A percentile compares a stretch with the other conserved stretches of the same genome.
phyloP scores from a whole-genome alignment of 2,113 vertebrate species.

The Eleginops maclovinus region DNA sequence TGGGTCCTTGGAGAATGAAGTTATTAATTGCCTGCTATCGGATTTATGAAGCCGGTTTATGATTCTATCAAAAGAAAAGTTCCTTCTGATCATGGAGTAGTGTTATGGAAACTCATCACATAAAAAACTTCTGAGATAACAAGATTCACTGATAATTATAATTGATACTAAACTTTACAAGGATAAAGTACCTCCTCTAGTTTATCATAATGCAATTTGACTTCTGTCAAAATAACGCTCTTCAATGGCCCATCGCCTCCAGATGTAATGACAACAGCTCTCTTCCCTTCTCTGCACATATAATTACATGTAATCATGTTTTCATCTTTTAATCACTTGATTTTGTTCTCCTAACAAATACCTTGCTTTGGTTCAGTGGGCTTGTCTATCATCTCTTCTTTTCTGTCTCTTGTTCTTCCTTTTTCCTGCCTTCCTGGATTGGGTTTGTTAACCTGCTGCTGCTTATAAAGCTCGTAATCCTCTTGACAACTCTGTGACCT shows the following conservation, averaged over 20 bases:
- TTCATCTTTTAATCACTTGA: conserved; percentile 13
- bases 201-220: background rate
- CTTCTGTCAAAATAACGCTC: background rate
- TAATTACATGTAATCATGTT: background rate
- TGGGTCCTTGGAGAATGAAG: conserved; percentile 52
- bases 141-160: conserved; percentile 4
- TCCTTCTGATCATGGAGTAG: background rate
- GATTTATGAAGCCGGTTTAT: conserved; percentile 12
- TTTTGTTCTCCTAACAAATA: conserved; percentile 52
- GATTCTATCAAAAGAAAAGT: conserved; percentile 5
- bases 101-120: background rate
- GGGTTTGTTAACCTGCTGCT: conserved; percentile 71
- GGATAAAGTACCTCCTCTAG: conserved; percentile 33
- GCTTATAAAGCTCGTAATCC: conserved; percentile 91
- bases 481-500: conserved; percentile 93
- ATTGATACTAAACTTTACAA: background rate
- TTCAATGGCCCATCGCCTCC: conserved; percentile 41
- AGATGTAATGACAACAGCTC: background rate
- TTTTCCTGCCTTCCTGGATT: conserved; percentile 58
- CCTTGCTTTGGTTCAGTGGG: conserved; percentile 67
- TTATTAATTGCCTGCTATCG: conserved; percentile 50
- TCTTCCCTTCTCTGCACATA: conserved; percentile 16
- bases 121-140: conserved; percentile 15
- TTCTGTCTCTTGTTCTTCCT: conserved; percentile 59
- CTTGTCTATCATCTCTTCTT: conserved; percentile 50